These are phyloP conservation scores for Crocidura indochinensis DNA, from an alignment of 2,797 vertebrate species.

Conservation along the genomic window DNA sequence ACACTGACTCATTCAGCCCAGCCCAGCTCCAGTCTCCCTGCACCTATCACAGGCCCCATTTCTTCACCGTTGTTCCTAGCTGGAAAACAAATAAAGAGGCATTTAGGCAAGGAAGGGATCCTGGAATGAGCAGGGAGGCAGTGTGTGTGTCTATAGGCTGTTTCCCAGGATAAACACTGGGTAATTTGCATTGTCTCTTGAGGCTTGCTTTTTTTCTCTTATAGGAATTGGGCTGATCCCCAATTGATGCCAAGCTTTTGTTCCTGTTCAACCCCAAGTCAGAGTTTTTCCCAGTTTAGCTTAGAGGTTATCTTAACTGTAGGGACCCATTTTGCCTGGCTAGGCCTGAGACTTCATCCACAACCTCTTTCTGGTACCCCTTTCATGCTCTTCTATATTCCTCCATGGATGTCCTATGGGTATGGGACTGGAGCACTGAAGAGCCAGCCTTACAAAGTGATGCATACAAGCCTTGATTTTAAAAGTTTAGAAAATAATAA, in stretches of 20 bases:
- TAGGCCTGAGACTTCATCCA: background rate
- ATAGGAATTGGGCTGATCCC: background rate
- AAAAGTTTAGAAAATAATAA: background rate
- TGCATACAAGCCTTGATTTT: background rate
- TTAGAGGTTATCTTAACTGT: background rate
- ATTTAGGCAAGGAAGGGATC: conserved; percentile 3
- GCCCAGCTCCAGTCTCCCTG: background rate
- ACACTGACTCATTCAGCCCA: background rate
- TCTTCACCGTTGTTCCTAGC: background rate
- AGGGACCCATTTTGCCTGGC: background rate
- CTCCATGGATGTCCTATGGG: background rate
- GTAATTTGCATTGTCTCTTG: background rate
- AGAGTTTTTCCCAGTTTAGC: background rate
- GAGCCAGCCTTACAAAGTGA: background rate
- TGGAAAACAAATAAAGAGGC: conserved; percentile 66
- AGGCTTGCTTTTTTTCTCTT: background rate
- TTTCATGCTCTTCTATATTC: too few relatives aligned
- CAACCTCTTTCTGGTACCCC: background rate
- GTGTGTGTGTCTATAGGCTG: background rate
- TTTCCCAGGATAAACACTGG: background rate
- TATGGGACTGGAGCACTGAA: background rate
- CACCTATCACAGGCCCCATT: background rate
- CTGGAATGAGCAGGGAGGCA: background rate
- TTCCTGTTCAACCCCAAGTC: background rate
- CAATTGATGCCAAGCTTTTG: background rate